Evolutionary conservation across 2,888 invertebrate genomes (phyloP).

Genomic region (Salticus scenicus): DNA sequence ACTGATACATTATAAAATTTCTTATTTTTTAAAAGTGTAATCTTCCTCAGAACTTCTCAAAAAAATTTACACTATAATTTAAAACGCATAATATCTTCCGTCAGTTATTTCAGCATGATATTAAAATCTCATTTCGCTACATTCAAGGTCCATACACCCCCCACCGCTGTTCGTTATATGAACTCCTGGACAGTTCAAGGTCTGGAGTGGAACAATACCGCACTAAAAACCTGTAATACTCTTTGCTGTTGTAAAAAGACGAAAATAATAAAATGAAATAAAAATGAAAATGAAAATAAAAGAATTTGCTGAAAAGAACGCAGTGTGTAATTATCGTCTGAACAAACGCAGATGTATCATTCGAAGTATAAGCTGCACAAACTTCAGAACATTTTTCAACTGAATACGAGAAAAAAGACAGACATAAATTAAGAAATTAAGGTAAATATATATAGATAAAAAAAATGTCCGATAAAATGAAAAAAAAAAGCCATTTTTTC

Average conservation of each 20-base stretch:
- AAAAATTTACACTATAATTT: conserved; percentile 1
- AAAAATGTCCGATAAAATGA: conserved; percentile 5
- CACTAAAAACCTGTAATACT: conserved; percentile 12
- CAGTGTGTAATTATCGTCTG: not conserved
- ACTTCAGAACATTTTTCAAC: not conserved
- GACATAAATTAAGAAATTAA: conserved; percentile 19
- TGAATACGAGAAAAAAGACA: not conserved
- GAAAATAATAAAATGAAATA: not conserved
- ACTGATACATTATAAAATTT: too few species aligned
- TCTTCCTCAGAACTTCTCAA: not conserved
- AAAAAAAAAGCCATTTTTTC: not conserved
- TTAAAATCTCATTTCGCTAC: not conserved
- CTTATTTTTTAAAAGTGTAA: not conserved
- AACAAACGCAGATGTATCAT: conserved; percentile 15
- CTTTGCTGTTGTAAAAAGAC: not conserved
- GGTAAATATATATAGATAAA: not conserved
- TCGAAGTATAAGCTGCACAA: not conserved
- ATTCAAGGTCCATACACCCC: not conserved
- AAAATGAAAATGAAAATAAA: too few species aligned
- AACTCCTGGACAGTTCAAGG: conserved; percentile 6
- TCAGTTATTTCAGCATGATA: not conserved
- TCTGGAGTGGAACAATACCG: not conserved
- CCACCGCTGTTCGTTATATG: not conserved
- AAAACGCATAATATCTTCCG: not conserved
- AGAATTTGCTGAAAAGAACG: conserved; percentile 2